A percentile compares a stretch with the other conserved stretches of the same genome.
Evolutionary conservation across 2,113 vertebrate species (phyloP).

Genomic region (Pachypanchax playfairii): DNA sequence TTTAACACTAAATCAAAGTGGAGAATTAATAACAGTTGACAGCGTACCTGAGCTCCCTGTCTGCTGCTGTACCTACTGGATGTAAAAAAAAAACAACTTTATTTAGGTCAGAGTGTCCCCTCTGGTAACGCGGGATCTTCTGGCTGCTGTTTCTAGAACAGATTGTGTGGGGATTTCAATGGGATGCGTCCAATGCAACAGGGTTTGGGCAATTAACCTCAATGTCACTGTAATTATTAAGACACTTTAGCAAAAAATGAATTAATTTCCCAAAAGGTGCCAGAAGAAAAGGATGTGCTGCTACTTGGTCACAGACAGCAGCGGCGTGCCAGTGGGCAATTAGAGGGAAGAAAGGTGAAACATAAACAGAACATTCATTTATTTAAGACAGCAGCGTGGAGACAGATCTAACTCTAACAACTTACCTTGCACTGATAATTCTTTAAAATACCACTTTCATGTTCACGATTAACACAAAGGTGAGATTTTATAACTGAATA

Average conservation of each 20-base stretch:
- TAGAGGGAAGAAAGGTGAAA: constrained; percentile 36
- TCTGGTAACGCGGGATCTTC: constrained; percentile 61
- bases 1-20: constrained; percentile 54
- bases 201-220: constrained; percentile 72
- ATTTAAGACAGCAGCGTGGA: constrained; percentile 6
- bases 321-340: constrained; percentile 25
- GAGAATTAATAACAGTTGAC: constrained; percentile 55
- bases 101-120: constrained; percentile 61
- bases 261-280: constrained; percentile 68
- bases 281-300: constrained; percentile 39
- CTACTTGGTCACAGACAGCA: constrained; percentile 32
- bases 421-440: neutral
- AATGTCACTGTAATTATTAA: constrained; percentile 70
- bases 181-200: constrained; percentile 53
- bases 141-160: constrained; percentile 66
- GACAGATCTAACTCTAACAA: neutral
- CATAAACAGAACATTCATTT: neutral
- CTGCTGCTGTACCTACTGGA: constrained; percentile 46
- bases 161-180: constrained; percentile 66
- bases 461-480: no score
- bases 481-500: no score
- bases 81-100: constrained; percentile 25
- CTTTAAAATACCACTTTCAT: constrained; percentile 7
- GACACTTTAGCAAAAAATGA: constrained; percentile 64
- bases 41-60: constrained; percentile 49